phyloP scores from a whole-genome alignment of 1,140 invertebrate genomes.

The Heterodera schachtii region DNA sequence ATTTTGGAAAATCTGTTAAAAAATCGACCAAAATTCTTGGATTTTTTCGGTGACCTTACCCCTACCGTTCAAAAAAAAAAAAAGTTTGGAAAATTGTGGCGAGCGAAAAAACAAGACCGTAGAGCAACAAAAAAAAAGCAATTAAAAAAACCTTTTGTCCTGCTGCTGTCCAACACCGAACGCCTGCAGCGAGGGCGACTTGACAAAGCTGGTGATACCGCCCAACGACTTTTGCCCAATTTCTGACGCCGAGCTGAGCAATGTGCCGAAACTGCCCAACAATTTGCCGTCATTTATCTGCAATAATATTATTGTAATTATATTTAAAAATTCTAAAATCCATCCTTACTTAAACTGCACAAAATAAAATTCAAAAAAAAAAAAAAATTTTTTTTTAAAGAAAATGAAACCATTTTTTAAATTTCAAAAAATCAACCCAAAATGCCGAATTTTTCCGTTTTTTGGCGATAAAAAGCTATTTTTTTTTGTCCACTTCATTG shows the following conservation, averaged over 20 bases:
- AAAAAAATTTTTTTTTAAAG: slow-evolving; percentile 9
- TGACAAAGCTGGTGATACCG: slow-evolving; percentile 59
- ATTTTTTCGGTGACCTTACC: too few species aligned
- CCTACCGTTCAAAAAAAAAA: too few species aligned
- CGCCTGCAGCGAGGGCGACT: slow-evolving; percentile 60
- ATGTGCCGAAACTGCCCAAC: slow-evolving; percentile 43
- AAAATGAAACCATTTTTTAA: background rate
- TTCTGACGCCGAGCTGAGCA: slow-evolving; percentile 57
- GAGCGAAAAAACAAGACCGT: too few species aligned
- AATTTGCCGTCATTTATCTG: slow-evolving; percentile 55
- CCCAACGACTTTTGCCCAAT: slow-evolving; percentile 62
- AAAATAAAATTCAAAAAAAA: slow-evolving; percentile 9
- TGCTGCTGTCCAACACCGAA: slow-evolving; percentile 32
- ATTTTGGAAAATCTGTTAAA: too few species aligned
- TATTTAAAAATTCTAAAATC: too few species aligned
- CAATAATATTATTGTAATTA: background rate
- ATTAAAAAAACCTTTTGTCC: slow-evolving; percentile 50
- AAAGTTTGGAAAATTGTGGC: too few species aligned
- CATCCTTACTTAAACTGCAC: background rate
- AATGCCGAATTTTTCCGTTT: too few species aligned
- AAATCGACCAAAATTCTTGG: too few species aligned
- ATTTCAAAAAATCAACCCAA: background rate
- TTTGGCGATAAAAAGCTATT: too few species aligned
- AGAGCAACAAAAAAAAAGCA: too few species aligned
- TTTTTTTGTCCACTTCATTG: background rate